Percentiles rank a stretch among this genome's conserved stretches.
Evolutionary conservation across 2,888 invertebrate genomes (phyloP).

Genomic region (Cryptops parisi): DNA sequence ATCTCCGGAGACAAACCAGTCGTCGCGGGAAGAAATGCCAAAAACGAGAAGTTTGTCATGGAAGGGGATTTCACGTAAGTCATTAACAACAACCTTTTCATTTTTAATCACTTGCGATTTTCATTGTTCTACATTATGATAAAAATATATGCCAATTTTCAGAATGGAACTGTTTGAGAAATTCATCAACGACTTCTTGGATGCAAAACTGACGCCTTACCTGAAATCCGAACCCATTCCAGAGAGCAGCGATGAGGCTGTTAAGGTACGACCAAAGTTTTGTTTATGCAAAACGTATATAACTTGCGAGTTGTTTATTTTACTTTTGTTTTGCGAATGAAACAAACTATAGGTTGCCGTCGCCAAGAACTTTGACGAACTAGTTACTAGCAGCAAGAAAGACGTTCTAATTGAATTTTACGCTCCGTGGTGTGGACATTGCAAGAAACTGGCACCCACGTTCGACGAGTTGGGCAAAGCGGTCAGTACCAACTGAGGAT

Average conservation of each 20-base stretch:
- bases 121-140: no score
- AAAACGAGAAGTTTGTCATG: slow-evolving; percentile 80
- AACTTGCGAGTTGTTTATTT: no score
- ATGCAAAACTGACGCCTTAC: slow-evolving; percentile 72
- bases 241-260: slow-evolving; percentile 62
- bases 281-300: no score
- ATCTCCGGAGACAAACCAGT: slow-evolving; percentile 78
- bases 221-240: slow-evolving; percentile 92
- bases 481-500: slow-evolving; percentile 35
- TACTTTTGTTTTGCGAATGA: not conserved
- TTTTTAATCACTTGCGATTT: no score
- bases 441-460: slow-evolving; percentile 85
- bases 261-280: slow-evolving; percentile 44
- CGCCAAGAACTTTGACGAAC: slow-evolving; percentile 90
- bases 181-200: slow-evolving; percentile 70
- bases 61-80: slow-evolving; percentile 71
- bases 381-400: slow-evolving; percentile 75
- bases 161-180: slow-evolving; percentile 67
- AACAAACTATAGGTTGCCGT: slow-evolving; percentile 64
- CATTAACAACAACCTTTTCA: no score
- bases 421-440: slow-evolving; percentile 97
- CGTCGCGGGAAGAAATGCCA: slow-evolving; percentile 63
- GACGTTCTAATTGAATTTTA: slow-evolving; percentile 97
- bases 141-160: slow-evolving; percentile 23
- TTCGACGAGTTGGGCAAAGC: slow-evolving; percentile 87